Base-by-base conservation (phyloP, 2,888 invertebrate species). In the Chymomyza amoena region DNA sequence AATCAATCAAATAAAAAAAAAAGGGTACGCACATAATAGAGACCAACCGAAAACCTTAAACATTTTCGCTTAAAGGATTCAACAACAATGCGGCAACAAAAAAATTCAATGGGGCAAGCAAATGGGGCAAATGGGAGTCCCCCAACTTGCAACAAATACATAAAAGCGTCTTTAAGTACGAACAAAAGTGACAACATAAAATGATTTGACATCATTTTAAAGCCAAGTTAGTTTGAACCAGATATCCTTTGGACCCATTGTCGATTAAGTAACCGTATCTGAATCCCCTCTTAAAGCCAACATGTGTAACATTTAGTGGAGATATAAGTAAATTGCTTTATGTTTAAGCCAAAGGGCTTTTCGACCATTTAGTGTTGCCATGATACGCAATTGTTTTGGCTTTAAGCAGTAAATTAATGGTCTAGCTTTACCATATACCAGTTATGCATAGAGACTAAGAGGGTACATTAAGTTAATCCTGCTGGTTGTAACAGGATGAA, bases 1-100 rank as follows among this genome's bases (percentile, higher is more conserved):
- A 71, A 74, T 67, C 80, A 80, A 45, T 45, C 39, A 45, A 45
- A 45, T 45, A 45, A 13, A 45, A 45, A 10, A n/a, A 39, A 45
- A 45, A 45, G 39, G 39, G 13, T 45, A 45, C 39, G 13, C 39
- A 45, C 39, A 13, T 45, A 45, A 45, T 13, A 1, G 39, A 13
- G 13, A 45, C 13, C 39, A 13, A 32, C 9, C 32, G 13, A 45
- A 45, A 4, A 13, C 39, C 39, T 45, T 13, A 13, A 45, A 13
- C 39, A 45, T 45, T 45, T 45, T 32, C 32, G 0, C 32, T 32
- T 45, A 45, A 45, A 45, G 39, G 39, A 1, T 45, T 45, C 39
- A 7, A 45, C 39, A 45, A 45, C 39, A 45, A 45, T 45, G 39
- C 13, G 39, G 39, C 39, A 45, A 45, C 39, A 45, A 45, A 13